These are phyloP conservation scores for Panurus biarmicus DNA, from an alignment of 2,113 vertebrate genomes.

Conservation along the genomic window DNA sequence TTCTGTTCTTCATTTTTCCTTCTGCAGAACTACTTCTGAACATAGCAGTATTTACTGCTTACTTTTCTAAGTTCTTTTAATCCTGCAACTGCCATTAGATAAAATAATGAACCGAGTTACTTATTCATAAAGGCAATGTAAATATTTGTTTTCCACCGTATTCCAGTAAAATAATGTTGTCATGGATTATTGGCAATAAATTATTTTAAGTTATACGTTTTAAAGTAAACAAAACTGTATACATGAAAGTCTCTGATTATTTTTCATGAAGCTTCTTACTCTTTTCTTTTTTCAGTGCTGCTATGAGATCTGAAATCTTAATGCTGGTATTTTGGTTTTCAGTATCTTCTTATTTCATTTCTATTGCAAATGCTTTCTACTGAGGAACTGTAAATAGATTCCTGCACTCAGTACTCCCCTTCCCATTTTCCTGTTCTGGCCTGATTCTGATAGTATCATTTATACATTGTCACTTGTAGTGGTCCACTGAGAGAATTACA, in stretches of 20 bases:
- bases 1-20: neutral
- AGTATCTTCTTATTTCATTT: neutral
- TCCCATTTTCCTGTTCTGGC: neutral
- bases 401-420: neutral
- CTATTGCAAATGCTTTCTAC: neutral
- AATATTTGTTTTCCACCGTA: neutral
- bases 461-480: neutral
- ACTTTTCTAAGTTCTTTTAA: neutral
- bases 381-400: neutral
- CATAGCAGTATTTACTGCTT: neutral
- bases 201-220: neutral
- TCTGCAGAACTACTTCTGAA: neutral
- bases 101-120: neutral
- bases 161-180: neutral
- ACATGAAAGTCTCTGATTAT: neutral
- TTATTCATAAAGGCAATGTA: neutral
- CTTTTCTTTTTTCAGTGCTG: neutral
- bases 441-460: neutral
- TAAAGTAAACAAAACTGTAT: neutral
- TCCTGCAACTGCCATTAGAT: neutral
- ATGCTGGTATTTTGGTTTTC: neutral
- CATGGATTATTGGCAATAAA: neutral
- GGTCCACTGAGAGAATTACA: neutral
- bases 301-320: neutral
- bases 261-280: neutral